Evolutionary conservation across 64 coral and sea anemone species (phyloP).

Genomic region (Montipora cactus): DNA sequence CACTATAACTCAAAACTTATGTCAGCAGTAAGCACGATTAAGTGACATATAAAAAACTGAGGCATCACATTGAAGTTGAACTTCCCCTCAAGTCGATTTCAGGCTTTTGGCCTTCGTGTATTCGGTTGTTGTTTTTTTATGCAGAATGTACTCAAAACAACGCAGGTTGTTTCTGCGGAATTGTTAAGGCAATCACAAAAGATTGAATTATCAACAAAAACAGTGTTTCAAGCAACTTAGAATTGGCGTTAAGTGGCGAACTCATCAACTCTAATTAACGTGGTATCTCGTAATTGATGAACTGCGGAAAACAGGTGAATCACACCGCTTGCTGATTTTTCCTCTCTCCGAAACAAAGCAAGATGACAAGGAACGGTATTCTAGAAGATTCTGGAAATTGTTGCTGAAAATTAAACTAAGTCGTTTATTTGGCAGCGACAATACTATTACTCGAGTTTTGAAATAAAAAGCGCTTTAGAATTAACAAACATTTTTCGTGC

Average conservation of each 20-base stretch:
- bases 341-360: conserved; percentile 32
- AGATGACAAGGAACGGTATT: conserved; percentile 12
- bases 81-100: background rate
- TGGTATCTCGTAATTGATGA: background rate
- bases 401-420: background rate
- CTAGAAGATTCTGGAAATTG: background rate
- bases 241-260: conserved; percentile 45
- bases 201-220: conserved; percentile 42
- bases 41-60: background rate
- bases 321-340: conserved; percentile 36
- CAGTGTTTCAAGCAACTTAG: background rate
- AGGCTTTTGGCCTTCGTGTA: background rate
- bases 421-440: no score
- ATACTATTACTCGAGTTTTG: no score
- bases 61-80: background rate
- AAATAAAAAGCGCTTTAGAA: background rate
- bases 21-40: no score
- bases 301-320: conserved; percentile 21
- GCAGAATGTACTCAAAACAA: conserved; percentile 29
- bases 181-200: conserved; percentile 60
- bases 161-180: conserved; percentile 50
- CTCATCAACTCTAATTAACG: conserved; percentile 32
- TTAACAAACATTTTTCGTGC: no score
- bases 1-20: no score
- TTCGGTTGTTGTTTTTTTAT: conserved; percentile 19